Conservation (phyloP, 1,140 invertebrate species). For the Diachasmimorpha longicaudata region DNA sequence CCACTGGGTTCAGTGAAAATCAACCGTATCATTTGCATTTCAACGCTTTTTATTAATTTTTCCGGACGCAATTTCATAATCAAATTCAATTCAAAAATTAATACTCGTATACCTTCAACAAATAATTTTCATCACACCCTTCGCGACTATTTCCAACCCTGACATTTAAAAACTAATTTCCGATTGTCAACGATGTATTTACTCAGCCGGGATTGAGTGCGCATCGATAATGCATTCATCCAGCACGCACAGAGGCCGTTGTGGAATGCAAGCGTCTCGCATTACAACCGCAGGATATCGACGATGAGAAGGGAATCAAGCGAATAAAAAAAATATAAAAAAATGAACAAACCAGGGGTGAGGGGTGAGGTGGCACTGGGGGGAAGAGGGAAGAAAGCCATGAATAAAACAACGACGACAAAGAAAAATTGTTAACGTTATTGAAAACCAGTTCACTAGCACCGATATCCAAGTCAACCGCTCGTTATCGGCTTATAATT, state of each 20-base stretch:
- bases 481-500: conserved; percentile 22
- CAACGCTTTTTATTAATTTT: neutral
- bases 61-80: neutral
- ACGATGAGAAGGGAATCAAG: neutral
- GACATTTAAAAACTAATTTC: neutral
- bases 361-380: neutral
- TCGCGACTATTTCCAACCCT: neutral
- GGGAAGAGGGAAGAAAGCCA: neutral
- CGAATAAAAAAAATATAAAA: neutral
- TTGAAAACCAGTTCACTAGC: conserved; percentile 27
- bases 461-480: conserved; percentile 21
- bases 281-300: conserved; percentile 28
- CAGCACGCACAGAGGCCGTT: conserved; percentile 18
- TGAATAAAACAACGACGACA: neutral
- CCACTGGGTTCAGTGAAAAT: conserved; percentile 16
- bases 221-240: conserved; percentile 19
- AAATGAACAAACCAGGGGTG: neutral
- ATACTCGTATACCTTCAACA: too few relatives aligned
- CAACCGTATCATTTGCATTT: conserved; percentile 9
- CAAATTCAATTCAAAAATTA: neutral
- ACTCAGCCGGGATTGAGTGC: neutral
- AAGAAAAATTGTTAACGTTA: conserved; percentile 24
- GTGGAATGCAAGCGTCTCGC: conserved; percentile 23
- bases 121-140: too few relatives aligned
- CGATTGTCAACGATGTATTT: conserved; percentile 1